Conservation (phyloP, 2,888 invertebrate species). For the Ophion obscuratus region DNA sequence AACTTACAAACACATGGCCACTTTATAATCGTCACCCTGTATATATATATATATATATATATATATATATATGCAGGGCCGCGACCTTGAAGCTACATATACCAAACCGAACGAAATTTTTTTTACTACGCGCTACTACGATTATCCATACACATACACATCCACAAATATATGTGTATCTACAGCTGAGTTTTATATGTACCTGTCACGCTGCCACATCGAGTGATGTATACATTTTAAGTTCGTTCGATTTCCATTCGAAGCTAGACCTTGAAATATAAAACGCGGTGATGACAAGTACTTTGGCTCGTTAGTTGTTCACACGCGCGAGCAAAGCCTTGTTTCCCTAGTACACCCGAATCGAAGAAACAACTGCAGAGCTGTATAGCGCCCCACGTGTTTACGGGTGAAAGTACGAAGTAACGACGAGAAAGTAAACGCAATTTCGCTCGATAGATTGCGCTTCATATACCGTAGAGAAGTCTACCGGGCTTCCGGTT, state of each 20-base stretch:
- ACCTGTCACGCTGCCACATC: conserved; percentile 20
- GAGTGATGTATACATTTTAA: conserved; percentile 11
- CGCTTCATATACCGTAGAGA: no score
- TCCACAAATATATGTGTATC: not conserved
- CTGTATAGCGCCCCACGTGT: not conserved
- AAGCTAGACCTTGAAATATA: conserved; percentile 36
- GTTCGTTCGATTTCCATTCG: conserved; percentile 24
- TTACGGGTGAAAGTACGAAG: no score
- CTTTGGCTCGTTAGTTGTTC: conserved; percentile 9
- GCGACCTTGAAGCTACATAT: not conserved
- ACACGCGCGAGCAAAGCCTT: not conserved
- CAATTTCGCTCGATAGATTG: no score
- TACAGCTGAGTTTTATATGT: conserved; percentile 2
- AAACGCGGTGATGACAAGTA: conserved; percentile 4
- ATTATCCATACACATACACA: not conserved
- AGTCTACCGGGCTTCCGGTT: no score
- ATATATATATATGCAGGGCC: conserved; percentile 6
- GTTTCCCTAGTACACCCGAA: not conserved
- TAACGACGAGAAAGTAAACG: no score
- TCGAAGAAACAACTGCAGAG: not conserved
- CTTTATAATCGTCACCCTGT: not conserved
- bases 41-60: not conserved
- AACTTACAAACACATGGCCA: no score
- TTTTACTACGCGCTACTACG: conserved; percentile 23
- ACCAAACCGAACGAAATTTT: not conserved